Conservation (phyloP, 1,140 invertebrate genomes). For the Rhopalosiphum maidis region DNA sequence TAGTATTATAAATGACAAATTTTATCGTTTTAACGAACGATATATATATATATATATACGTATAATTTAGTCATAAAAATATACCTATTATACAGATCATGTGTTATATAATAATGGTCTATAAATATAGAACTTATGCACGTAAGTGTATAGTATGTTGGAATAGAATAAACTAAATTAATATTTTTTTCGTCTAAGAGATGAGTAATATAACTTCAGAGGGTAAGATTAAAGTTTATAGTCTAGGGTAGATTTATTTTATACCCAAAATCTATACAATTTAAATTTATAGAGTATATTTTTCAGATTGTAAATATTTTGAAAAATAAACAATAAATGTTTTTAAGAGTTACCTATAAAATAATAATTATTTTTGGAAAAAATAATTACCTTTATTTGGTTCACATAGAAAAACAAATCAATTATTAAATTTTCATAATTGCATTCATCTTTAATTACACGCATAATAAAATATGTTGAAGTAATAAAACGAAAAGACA, state of each 20-base stretch:
- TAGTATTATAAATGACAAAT: neutral
- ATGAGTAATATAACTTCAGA: neutral
- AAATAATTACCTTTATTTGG: no score
- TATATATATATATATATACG: neutral
- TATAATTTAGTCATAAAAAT: neutral
- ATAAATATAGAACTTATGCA: neutral
- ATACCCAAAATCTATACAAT: neutral
- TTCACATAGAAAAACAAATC: no score
- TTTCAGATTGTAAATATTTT: neutral
- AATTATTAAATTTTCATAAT: no score
- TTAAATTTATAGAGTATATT: neutral
- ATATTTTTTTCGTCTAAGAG: neutral
- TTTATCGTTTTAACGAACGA: rapidly evolving
- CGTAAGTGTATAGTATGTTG: neutral
- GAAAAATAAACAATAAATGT: no score
- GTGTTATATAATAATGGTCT: neutral
- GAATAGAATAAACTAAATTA: neutral
- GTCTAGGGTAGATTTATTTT: neutral
- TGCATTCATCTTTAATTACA: no score
- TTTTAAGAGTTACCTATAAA: no score
- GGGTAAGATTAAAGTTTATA: neutral
- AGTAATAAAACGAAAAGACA: no score
- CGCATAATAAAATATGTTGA: no score
- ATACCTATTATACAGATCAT: neutral
- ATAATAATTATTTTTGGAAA: no score